phyloP scores from a whole-genome alignment of 1,140 invertebrate species.

The Ephestia elutella region DNA sequence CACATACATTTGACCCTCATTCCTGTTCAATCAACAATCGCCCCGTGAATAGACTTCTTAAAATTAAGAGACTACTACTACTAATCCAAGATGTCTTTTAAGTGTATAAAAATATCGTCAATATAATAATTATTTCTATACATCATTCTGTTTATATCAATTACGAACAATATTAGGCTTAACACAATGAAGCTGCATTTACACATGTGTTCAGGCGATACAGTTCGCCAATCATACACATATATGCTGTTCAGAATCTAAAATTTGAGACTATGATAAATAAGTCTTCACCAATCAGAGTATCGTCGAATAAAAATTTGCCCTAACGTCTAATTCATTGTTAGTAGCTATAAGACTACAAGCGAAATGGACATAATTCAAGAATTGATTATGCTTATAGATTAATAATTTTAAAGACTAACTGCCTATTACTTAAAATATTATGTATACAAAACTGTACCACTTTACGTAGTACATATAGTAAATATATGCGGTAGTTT shows the following conservation, averaged over 20 bases:
- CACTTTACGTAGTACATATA: constrained; percentile 4
- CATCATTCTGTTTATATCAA: constrained; percentile 12
- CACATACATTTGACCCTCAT: too few relatives aligned
- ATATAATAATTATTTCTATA: constrained; percentile 22
- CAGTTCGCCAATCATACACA: not conserved
- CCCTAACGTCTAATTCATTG: constrained; percentile 24
- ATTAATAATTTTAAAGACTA: constrained; percentile 20
- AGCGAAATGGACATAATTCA: constrained; percentile 29
- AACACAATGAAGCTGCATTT: not conserved
- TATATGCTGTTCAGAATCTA: not conserved
- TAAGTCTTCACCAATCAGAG: constrained; percentile 17
- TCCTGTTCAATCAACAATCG: not conserved
- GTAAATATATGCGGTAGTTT: constrained; percentile 18
- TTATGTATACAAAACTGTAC: constrained; percentile 22
- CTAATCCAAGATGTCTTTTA: constrained; percentile 46
- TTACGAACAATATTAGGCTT: constrained; percentile 12
- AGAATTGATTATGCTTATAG: constrained; percentile 29
- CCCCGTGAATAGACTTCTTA: not conserved
- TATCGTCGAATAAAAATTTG: constrained; percentile 26
- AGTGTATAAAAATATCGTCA: constrained; percentile 67
- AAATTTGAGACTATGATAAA: constrained; percentile 14
- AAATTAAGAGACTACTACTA: constrained; percentile 7
- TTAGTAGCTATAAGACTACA: constrained; percentile 28
- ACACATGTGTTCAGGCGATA: not conserved
- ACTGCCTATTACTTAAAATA: constrained; percentile 9